Evolutionary conservation across 2,888 invertebrate genomes (phyloP).

Genomic region (Conomelus anceps): DNA sequence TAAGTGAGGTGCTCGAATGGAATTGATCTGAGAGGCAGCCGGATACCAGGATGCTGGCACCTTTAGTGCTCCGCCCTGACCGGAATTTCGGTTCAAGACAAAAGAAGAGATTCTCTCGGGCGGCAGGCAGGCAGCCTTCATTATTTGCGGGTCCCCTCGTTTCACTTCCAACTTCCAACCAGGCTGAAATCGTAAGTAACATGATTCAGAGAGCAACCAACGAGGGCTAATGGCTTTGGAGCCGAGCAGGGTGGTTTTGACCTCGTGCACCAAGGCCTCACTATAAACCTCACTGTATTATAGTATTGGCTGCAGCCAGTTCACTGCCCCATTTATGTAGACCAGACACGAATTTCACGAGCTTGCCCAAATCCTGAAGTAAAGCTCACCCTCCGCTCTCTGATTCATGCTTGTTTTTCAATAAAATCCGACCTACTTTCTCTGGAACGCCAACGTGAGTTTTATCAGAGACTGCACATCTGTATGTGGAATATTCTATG

Average conservation of each 20-base stretch:
- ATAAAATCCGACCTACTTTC: not conserved
- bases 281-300: no score
- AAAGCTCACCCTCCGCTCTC: not conserved
- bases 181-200: not conserved
- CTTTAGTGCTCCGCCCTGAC: not conserved
- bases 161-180: no score
- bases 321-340: not conserved
- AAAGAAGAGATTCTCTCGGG: not conserved
- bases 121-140: not conserved
- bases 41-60: not conserved
- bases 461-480: not conserved
- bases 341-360: not conserved
- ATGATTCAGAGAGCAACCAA: not conserved
- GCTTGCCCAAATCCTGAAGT: not conserved
- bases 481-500: not conserved
- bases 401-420: not conserved
- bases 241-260: not conserved
- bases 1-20: not conserved
- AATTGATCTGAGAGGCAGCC: not conserved
- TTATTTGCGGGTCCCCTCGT: not conserved
- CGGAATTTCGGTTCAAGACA: not conserved
- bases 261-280: no score
- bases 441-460: not conserved
- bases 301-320: not conserved
- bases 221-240: not conserved